Base-by-base conservation (phyloP, 2,888 invertebrate genomes). In the Temnothorax ravouxi region DNA sequence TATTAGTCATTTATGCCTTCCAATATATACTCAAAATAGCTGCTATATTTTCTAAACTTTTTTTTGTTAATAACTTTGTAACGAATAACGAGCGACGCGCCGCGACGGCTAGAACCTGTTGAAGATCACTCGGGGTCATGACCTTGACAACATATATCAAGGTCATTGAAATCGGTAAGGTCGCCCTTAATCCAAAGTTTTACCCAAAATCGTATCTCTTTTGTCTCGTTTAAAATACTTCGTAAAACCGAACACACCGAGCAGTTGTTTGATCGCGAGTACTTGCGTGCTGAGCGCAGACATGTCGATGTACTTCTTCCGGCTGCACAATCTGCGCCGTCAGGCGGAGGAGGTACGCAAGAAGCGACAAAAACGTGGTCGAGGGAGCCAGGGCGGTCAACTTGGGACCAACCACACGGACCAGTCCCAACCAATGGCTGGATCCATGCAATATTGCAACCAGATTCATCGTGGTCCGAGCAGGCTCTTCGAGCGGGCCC, bases 241-340 rank as follows among this genome's bases (percentile, higher is more conserved):
- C 34, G 25, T 25, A 34, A 59, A 59, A 3, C 6, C 18, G 9
- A 59, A 47, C 13, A 59, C 47, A 62, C 59, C 59, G 21, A 84
- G 15, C 61, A n/a, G 47, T 54, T 8, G 21, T 75, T 75, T 89
- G 89, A 89, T 71, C 76, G 75, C 67, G 66, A 86, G 41, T 84
- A 81, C 85, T 89, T 81, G 75, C 72, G 76, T 83, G 59, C 18
- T 61, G 85, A 67, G 64, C 91, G 91, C 93, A 96, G 97, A 97
- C 96, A 98, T 98, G 98, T 98, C 98, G 96, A 97, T 98, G 96
- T 98, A 98, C 97, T 98, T 98, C 97, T 98, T 98, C 96, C 98
- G 98, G 93, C 97, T 98, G 95, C 98, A 98, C 97, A 98, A 98
- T 96, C 96, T 97, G 95, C 98, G 97, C 95, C 97, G 98, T 88